Conservation (phyloP, 2,113 vertebrate species). For the Puma concolor region DNA sequence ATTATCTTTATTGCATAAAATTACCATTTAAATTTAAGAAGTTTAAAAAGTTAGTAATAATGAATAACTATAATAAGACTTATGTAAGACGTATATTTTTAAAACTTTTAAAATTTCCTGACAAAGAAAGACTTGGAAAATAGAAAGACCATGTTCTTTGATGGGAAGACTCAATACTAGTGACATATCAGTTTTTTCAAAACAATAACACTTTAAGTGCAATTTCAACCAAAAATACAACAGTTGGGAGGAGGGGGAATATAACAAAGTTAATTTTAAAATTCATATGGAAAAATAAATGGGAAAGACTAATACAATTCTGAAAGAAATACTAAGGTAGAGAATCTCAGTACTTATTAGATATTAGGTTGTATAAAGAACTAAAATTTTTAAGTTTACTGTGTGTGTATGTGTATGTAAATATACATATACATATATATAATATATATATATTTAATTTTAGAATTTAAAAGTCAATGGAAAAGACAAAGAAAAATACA, state of each 20-base stretch:
- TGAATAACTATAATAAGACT: not conserved
- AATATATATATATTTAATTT: no score
- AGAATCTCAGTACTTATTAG: not conserved
- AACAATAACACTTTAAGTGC: conserved; percentile 15
- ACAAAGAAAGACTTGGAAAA: not conserved
- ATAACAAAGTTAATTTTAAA: not conserved
- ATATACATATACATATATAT: no score
- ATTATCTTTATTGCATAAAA: not conserved
- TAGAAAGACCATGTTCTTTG: not conserved
- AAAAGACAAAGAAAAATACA: conserved; percentile 47
- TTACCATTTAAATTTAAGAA: conserved; percentile 20
- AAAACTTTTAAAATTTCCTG: conserved; percentile 19
- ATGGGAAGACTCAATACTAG: not conserved
- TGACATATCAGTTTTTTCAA: not conserved
- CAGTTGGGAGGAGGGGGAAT: not conserved
- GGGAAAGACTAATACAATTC: not conserved
- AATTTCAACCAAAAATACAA: conserved; percentile 45
- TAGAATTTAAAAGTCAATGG: not conserved
- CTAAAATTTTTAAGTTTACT: not conserved
- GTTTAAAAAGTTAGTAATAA: conserved; percentile 29
- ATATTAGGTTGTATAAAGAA: conserved; percentile 49
- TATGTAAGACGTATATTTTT: not conserved
- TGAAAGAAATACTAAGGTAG: not conserved
- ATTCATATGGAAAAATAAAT: not conserved
- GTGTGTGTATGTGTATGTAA: no score